These are phyloP conservation scores for Lepilemur septentrionalis DNA, from an alignment of 2,797 vertebrate genomes.

Conservation along the genomic window DNA sequence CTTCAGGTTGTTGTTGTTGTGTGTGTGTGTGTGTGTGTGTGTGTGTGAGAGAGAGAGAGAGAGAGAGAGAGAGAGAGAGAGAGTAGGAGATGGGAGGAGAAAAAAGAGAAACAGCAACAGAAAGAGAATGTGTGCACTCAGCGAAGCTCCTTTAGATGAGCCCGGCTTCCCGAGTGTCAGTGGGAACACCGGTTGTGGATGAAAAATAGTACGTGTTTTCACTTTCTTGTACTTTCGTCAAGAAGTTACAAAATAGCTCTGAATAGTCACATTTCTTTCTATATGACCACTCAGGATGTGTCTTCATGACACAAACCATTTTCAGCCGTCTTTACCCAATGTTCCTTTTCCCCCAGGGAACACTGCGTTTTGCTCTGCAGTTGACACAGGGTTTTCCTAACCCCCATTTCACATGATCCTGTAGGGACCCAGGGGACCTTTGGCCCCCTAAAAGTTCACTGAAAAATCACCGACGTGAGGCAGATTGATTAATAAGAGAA, in stretches of 20 bases:
- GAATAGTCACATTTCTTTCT: not conserved
- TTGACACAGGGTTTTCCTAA: not conserved
- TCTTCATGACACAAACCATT: not conserved
- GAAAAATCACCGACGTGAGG: not conserved
- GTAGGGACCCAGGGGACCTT: not conserved
- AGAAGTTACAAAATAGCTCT: not conserved
- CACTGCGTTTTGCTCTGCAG: not conserved
- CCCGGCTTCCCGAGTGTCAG: not conserved
- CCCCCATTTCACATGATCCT: not conserved
- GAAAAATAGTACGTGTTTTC: not conserved
- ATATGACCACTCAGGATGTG: not conserved
- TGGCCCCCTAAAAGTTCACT: not conserved
- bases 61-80: not conserved
- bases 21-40: not conserved
- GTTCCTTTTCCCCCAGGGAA: not conserved
- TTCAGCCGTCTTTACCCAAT: not conserved
- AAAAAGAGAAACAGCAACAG: not conserved
- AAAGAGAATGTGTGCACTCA: fast-evolving
- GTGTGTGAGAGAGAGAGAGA: not conserved
- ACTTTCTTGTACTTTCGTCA: not conserved
- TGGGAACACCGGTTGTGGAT: not conserved
- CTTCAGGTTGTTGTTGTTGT: not conserved
- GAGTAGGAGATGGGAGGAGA: not conserved
- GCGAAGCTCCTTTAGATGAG: not conserved
- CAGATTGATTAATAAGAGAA: not conserved